Evolutionary conservation across 2,797 vertebrate species (phyloP), one percentile per base, ranked within the genome.

Genomic region (Petrocephalus sullivani): DNA sequence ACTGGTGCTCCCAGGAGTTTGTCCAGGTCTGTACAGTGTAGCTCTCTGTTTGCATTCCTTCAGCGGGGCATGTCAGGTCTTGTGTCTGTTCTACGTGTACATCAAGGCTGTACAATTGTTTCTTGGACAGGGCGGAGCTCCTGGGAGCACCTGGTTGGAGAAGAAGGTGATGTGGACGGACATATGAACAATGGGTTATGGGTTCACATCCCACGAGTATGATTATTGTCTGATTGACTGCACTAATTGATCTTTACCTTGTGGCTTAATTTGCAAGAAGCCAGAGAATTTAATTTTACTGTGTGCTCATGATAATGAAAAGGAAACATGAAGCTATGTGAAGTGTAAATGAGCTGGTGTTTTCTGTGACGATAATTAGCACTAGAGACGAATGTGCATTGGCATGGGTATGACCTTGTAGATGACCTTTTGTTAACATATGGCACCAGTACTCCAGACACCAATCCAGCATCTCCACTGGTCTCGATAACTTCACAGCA

Each of bases 21-120:
- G 28, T 46, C 37, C 37, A 78, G 33, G 19, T 78, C 33, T 78
- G 71, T 78, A 19, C 71, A 46, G 71, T 19, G 71, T 19, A 78
- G 46, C 53, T 84, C 51, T 51, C 12, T 28, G 53, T 84, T 54
- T 84, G 82, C 82, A 84, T 84, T 84, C 82, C 82, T 84, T 6
- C 53, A 28, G 51, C 21, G 51, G 46, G 82, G 21, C 82, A 54
- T 84, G 82, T 84, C 53, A 54, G 21, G 82, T 84, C 82, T 23
- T 84, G 82, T 54, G n/a, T 84, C 53, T 84, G 19, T 23, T 54
- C 53, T 83, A 21, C 53, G 46, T 53, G 82, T 14, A 4, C 53
- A 56, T 84, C 51, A 51, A 33, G 82, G 51, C 82, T 23, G 14
- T 46, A 33, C 71, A 78, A 78, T 78, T 14, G 14, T 78, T 14